Percentiles rank a stretch among this genome's conserved stretches.
Evolutionary conservation across 2,888 invertebrate genomes (phyloP).

Genomic region (Aethes cnicana): DNA sequence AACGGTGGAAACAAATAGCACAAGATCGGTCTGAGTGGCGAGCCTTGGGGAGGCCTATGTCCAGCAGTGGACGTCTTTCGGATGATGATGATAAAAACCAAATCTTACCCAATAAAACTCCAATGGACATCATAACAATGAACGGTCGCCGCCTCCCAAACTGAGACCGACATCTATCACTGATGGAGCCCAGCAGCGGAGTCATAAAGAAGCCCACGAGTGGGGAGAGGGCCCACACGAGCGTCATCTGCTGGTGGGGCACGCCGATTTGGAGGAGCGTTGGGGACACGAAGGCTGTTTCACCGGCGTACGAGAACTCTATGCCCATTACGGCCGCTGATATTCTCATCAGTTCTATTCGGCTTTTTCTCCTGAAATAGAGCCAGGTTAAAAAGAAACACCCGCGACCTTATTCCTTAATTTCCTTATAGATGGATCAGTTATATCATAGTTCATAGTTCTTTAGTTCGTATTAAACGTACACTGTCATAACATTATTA

Average conservation of each 20-base stretch:
- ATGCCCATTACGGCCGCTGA: slow-evolving; percentile 98
- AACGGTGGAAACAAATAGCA: too few relatives aligned
- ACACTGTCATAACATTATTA: too few relatives aligned
- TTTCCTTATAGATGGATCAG: too few relatives aligned
- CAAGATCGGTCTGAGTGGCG: too few relatives aligned
- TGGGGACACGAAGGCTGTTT: slow-evolving; percentile 98
- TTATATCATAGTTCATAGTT: too few relatives aligned
- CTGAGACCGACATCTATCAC: slow-evolving; percentile 91
- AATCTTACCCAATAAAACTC: slow-evolving; percentile 93
- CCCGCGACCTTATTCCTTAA: too few relatives aligned
- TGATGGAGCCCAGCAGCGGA: slow-evolving; percentile 94
- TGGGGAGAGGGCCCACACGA: slow-evolving; percentile 97
- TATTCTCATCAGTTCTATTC: slow-evolving; percentile 90
- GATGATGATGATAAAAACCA: too few relatives aligned
- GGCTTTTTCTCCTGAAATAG: slow-evolving; percentile 86
- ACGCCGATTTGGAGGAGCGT: slow-evolving; percentile 96
- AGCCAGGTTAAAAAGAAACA: too few relatives aligned
- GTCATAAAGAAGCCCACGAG: slow-evolving; percentile 97
- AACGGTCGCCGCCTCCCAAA: slow-evolving; percentile 95
- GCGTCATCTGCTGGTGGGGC: slow-evolving; percentile 95
- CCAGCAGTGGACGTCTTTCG: too few relatives aligned
- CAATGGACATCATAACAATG: slow-evolving; percentile 93
- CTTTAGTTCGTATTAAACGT: too few relatives aligned
- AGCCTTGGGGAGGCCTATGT: too few relatives aligned
- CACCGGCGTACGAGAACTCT: slow-evolving; percentile 98